Conservation (phyloP, 2,797 vertebrate genomes). For the Enteromius anoplus region DNA sequence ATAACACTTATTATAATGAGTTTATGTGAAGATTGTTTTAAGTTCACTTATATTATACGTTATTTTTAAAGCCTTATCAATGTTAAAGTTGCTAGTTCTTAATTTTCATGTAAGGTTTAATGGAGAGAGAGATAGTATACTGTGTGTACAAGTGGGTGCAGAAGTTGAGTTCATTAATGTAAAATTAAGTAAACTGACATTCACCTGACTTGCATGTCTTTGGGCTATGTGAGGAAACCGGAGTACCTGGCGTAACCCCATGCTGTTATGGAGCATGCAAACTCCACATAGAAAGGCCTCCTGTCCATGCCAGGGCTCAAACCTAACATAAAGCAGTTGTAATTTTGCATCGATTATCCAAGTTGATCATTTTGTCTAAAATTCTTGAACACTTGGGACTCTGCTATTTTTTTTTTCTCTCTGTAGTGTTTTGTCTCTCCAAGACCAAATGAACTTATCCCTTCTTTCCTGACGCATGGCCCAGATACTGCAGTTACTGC, state of each 20-base stretch:
- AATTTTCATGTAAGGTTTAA: too few relatives aligned
- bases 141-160: too few relatives aligned
- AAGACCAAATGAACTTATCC: constrained; percentile 39
- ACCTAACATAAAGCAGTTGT: not conserved
- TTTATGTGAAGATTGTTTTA: too few relatives aligned
- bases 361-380: not conserved
- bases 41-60: too few relatives aligned
- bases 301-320: not conserved
- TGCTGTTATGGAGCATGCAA: not conserved
- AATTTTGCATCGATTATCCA: not conserved
- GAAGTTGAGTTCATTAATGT: too few relatives aligned
- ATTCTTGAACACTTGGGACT: not conserved
- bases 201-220: not conserved
- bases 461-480: constrained; percentile 24
- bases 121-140: too few relatives aligned
- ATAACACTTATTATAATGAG: too few relatives aligned
- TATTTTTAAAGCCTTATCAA: too few relatives aligned
- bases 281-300: not conserved
- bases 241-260: not conserved
- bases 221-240: not conserved
- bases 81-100: too few relatives aligned
- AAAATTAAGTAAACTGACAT: not conserved
- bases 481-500: constrained; percentile 34
- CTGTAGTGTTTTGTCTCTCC: constrained; percentile 29
- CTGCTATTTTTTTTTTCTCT: constrained; percentile 36